phyloP scores from a whole-genome alignment of 2,113 vertebrate genomes.

The Coreoperca whiteheadi region DNA sequence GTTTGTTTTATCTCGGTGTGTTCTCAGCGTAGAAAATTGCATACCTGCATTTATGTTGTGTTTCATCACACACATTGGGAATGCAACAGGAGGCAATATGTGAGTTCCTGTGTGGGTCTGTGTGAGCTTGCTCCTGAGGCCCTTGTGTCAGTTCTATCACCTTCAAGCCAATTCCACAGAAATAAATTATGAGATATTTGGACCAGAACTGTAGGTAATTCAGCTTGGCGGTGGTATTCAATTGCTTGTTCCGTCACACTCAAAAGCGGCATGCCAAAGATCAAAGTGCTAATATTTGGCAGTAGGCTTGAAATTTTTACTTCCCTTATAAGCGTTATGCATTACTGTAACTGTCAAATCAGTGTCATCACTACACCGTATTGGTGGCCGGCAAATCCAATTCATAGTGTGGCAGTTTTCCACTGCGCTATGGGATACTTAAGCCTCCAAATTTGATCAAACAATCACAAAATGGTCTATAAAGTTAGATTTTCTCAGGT shows the following conservation, averaged over 20 bases:
- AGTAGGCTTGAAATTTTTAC: neutral
- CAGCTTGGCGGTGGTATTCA: slow-evolving; percentile 7
- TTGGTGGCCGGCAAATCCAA: neutral
- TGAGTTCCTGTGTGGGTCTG: neutral
- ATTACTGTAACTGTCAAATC: slow-evolving; percentile 10
- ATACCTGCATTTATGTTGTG: neutral
- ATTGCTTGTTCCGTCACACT: slow-evolving; percentile 29
- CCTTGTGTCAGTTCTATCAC: neutral
- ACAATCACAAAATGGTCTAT: slow-evolving; percentile 21
- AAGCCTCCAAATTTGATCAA: slow-evolving; percentile 36
- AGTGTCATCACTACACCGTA: neutral
- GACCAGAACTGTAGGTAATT: slow-evolving; percentile 9
- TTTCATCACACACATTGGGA: slow-evolving; percentile 17
- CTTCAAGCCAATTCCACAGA: neutral
- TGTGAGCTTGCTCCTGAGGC: neutral
- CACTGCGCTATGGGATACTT: neutral
- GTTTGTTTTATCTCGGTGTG: slow-evolving; percentile 9
- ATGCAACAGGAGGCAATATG: neutral
- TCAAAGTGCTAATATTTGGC: slow-evolving; percentile 33
- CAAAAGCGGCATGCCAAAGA: slow-evolving; percentile 8
- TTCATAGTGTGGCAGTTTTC: neutral
- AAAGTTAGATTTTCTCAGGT: neutral
- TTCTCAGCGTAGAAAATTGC: slow-evolving; percentile 21
- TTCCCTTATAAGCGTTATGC: neutral
- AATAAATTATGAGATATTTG: slow-evolving; percentile 18